These are phyloP conservation scores for Synanthedon myopaeformis DNA, from an alignment of 2,888 invertebrate species.

Conservation along the genomic window DNA sequence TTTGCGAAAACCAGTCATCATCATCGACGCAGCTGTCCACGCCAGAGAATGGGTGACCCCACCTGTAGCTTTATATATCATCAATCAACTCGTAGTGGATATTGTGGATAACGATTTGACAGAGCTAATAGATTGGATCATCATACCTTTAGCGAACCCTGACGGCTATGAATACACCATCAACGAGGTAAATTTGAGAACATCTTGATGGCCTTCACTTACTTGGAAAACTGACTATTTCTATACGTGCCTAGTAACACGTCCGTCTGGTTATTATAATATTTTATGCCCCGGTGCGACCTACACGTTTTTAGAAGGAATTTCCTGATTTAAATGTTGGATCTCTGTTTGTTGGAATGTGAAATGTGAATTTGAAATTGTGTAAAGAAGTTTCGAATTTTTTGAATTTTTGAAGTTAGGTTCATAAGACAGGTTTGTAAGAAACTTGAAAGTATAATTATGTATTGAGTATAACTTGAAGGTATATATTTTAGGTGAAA, in stretches of 20 bases:
- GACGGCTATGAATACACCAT: constrained; percentile 80
- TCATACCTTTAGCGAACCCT: constrained; percentile 77
- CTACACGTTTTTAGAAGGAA: not conserved
- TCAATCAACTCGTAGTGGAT: constrained; percentile 74
- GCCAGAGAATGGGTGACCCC: constrained; percentile 82
- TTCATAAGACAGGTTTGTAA: too few relatives aligned
- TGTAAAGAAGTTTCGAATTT: too few relatives aligned
- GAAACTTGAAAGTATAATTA: too few relatives aligned
- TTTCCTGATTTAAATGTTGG: not conserved
- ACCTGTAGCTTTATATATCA: constrained; percentile 75
- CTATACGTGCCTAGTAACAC: constrained; percentile 3
- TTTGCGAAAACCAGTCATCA: constrained; percentile 65
- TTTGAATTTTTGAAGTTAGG: too few relatives aligned
- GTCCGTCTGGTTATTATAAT: not conserved
- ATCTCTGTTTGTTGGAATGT: too few relatives aligned
- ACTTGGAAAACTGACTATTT: constrained; percentile 4
- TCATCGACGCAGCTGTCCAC: constrained; percentile 74
- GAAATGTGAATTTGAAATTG: too few relatives aligned
- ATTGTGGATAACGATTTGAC: constrained; percentile 56
- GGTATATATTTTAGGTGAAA: too few relatives aligned
- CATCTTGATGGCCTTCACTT: constrained; percentile 4
- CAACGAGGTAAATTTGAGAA: constrained; percentile 36
- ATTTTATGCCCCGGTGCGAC: not conserved
- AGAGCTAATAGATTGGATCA: constrained; percentile 74
- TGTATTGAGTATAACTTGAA: too few relatives aligned